Percentiles rank a stretch among this genome's conserved stretches.
Conservation (phyloP, 2,888 invertebrate species). For the Drosophila tripunctata region DNA sequence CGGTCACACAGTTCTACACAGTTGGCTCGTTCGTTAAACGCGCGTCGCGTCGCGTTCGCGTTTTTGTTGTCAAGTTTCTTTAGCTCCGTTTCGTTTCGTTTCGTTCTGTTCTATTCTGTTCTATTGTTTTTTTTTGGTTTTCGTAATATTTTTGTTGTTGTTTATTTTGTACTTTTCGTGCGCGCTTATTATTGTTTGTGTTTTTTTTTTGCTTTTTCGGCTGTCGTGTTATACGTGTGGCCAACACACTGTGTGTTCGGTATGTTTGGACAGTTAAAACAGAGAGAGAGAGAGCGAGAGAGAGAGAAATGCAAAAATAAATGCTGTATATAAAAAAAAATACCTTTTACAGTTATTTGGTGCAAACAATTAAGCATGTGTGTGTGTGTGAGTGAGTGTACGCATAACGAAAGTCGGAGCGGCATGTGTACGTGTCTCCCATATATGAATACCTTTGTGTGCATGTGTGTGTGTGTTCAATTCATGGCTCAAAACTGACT, state of each 20-base stretch:
- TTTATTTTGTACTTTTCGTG: background rate
- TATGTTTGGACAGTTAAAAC: conserved; percentile 15
- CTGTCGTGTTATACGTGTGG: too few relatives aligned
- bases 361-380: conserved; percentile 61
- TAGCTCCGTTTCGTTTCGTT: conserved; percentile 18
- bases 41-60: conserved; percentile 70
- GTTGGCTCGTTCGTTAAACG: conserved; percentile 61
- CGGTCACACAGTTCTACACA: conserved; percentile 51
- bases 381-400: conserved; percentile 16
- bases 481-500: conserved; percentile 49
- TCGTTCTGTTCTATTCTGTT: conserved; percentile 33
- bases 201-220: background rate
- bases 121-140: conserved; percentile 24
- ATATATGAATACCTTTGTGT: conserved; percentile 24
- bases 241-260: conserved; percentile 28
- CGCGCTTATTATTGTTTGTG: conserved; percentile 7
- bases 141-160: conserved; percentile 8
- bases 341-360: conserved; percentile 68
- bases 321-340: conserved; percentile 12
- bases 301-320: conserved; percentile 15
- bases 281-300: conserved; percentile 23
- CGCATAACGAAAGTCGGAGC: conserved; percentile 37
- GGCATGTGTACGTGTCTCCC: conserved; percentile 58
- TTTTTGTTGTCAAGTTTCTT: conserved; percentile 65
- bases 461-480: conserved; percentile 34